These are phyloP conservation scores for Diogma glabrata DNA, from an alignment of 2,888 invertebrate genomes.

Conservation along the genomic window DNA sequence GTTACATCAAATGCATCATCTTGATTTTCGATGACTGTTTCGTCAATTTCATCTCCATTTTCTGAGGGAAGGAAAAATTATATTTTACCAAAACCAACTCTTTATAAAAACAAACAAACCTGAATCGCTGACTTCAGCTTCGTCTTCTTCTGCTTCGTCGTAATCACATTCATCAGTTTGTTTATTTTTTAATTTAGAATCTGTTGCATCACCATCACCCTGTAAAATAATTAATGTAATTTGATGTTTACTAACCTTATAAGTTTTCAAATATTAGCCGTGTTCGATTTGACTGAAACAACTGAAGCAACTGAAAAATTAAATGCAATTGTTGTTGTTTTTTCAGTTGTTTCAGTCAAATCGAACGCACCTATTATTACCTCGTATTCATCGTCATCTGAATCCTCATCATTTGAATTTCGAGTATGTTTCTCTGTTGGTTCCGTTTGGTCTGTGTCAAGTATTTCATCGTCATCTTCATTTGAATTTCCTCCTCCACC, in stretches of 20 bases:
- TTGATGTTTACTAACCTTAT: too few relatives aligned
- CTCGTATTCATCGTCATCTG: constrained; percentile 25
- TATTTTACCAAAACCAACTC: constrained; percentile 1
- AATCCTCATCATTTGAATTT: constrained; percentile 35
- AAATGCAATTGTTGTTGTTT: too few relatives aligned
- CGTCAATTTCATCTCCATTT: constrained; percentile 27
- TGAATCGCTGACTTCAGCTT: constrained; percentile 26
- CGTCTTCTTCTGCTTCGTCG: constrained; percentile 50
- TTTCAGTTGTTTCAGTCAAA: too few relatives aligned
- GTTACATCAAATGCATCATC: constrained; percentile 21
- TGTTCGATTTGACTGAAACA: too few relatives aligned
- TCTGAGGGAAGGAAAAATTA: constrained; percentile 22
- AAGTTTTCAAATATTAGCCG: too few relatives aligned
- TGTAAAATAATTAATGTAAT: too few relatives aligned
- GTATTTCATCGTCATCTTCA: constrained; percentile 26
- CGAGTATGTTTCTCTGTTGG: constrained; percentile 41
- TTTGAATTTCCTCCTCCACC: too few relatives aligned
- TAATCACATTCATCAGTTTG: constrained; percentile 52
- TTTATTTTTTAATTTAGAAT: constrained; percentile 41
- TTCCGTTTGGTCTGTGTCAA: constrained; percentile 39
- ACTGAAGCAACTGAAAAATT: too few relatives aligned
- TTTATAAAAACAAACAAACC: neutral
- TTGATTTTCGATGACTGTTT: constrained; percentile 10
- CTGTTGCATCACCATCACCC: constrained; percentile 35
- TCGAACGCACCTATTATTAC: too few relatives aligned